Percentiles rank a stretch among this genome's conserved stretches.
phyloP scores from a whole-genome alignment of 2,888 invertebrate genomes.

The Metellina segmentata region DNA sequence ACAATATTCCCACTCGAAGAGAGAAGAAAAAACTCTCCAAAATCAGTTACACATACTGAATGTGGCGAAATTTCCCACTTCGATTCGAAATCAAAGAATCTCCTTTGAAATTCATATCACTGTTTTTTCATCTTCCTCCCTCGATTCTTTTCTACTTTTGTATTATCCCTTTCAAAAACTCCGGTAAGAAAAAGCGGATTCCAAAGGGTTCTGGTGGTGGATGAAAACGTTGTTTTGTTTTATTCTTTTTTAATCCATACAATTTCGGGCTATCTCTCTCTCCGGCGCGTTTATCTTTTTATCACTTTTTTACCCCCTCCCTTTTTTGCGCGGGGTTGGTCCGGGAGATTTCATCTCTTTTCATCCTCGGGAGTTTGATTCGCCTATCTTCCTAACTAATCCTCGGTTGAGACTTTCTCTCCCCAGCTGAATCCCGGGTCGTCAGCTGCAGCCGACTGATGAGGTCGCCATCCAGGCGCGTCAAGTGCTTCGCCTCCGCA shows the following conservation, averaged over 20 bases:
- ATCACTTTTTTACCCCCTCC: slow-evolving; percentile 70
- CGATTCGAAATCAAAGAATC: neutral
- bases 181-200: slow-evolving; percentile 11
- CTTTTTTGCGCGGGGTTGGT: neutral
- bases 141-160: neutral
- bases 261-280: slow-evolving; percentile 36
- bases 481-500: slow-evolving; percentile 63
- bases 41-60: too few relatives aligned
- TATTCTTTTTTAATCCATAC: slow-evolving; percentile 64
- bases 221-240: slow-evolving; percentile 52
- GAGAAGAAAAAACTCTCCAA: neutral
- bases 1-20: neutral
- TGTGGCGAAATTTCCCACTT: neutral
- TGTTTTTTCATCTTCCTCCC: too few relatives aligned
- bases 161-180: slow-evolving; percentile 11
- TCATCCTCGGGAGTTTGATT: slow-evolving; percentile 64
- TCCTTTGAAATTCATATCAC: neutral
- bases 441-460: slow-evolving; percentile 70
- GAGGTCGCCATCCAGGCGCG: slow-evolving; percentile 75
- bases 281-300: slow-evolving; percentile 70
- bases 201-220: neutral
- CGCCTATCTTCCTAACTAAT: slow-evolving; percentile 73
- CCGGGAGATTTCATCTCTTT: slow-evolving; percentile 67
- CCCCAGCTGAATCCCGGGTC: slow-evolving; percentile 50
- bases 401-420: slow-evolving; percentile 60